phyloP scores from a whole-genome alignment of 2,113 vertebrate genomes.

The Ceyx cyanopectus region DNA sequence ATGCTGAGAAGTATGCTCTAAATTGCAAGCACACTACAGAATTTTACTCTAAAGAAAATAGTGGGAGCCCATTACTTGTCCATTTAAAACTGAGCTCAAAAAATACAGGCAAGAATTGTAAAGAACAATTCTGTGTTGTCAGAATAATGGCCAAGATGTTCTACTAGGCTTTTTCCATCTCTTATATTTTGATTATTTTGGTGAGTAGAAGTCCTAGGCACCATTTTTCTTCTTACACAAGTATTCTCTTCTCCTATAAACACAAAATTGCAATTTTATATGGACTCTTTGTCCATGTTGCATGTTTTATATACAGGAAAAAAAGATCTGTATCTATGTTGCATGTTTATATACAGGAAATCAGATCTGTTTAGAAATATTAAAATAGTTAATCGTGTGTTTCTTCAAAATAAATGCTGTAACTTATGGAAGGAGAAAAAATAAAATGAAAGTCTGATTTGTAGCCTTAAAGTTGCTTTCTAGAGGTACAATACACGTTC shows the following conservation, averaged over 20 bases:
- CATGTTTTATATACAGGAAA: not conserved
- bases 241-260: not conserved
- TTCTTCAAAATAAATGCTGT: not conserved
- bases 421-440: not conserved
- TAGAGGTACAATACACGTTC: not conserved
- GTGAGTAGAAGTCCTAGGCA: not conserved
- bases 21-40: not conserved
- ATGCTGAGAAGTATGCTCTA: not conserved
- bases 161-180: conserved; percentile 7
- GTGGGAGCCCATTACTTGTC: not conserved
- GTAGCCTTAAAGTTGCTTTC: not conserved
- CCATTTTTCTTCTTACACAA: not conserved
- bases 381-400: not conserved
- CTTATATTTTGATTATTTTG: not conserved
- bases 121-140: not conserved
- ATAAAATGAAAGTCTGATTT: not conserved
- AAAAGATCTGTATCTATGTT: no score
- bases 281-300: not conserved
- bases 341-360: not conserved
- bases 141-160: not conserved
- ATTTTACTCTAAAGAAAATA: not conserved
- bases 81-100: not conserved
- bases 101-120: not conserved
- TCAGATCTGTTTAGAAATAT: not conserved
- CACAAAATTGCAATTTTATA: not conserved